These are phyloP conservation scores for Aleiodes leptofemur DNA, from an alignment of 2,888 invertebrate genomes.

Conservation along the genomic window DNA sequence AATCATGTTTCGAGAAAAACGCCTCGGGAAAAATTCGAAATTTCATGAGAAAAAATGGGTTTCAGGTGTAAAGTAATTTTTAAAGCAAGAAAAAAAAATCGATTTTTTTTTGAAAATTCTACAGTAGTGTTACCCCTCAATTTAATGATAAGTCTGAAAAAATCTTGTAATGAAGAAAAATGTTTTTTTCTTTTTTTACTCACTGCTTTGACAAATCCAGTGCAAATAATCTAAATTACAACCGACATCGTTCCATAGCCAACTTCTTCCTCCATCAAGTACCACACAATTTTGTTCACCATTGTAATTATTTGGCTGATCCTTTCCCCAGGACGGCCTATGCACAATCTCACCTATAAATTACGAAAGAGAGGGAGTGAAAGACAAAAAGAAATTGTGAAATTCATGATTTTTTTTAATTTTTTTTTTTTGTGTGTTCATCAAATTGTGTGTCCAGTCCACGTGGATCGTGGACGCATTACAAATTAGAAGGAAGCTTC, in stretches of 20 bases:
- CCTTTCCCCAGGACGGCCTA: conserved; percentile 92
- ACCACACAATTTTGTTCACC: conserved; percentile 97
- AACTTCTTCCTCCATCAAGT: conserved; percentile 90
- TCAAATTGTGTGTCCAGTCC: conserved; percentile 11
- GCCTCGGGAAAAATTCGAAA: too few species aligned
- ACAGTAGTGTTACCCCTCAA: too few species aligned
- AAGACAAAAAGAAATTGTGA: conserved; percentile 23
- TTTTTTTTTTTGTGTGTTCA: background rate
- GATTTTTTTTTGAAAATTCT: too few species aligned
- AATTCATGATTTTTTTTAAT: conserved; percentile 2
- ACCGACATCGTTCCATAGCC: conserved; percentile 97
- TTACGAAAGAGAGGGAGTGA: conserved; percentile 36
- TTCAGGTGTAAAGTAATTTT: too few species aligned
- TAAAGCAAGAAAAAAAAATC: too few species aligned
- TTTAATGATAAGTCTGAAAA: too few species aligned
- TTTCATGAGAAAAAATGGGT: too few species aligned
- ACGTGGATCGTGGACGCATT: conserved; percentile 1
- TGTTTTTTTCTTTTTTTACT: conserved; percentile 68
- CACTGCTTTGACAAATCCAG: conserved; percentile 95
- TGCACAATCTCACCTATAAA: conserved; percentile 84
- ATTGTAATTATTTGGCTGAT: conserved; percentile 96
- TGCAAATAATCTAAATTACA: conserved; percentile 94
- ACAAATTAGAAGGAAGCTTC: background rate
- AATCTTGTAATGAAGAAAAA: background rate
- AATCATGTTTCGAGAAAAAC: too few species aligned